Base-by-base conservation (phyloP, 2,888 invertebrate genomes). In the Saturnia japonica region DNA sequence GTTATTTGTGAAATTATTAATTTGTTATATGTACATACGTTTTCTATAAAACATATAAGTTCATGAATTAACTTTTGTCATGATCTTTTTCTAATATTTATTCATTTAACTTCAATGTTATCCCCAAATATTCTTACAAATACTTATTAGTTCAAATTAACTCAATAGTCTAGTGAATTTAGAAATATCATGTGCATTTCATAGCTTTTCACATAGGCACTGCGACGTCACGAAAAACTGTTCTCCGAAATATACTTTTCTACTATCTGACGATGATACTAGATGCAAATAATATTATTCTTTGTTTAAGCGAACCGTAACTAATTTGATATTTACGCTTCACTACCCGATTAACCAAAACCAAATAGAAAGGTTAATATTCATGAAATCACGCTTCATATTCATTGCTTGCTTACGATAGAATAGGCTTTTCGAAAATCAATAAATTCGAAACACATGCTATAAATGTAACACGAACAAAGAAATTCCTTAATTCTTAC, bases 291-390 rank as follows among this genome's bases (percentile, higher is more conserved):
- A 22, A 11, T n/a, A 11, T 22, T 34, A 62, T 62, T 16, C 1
- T 28, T 34, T 25, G 60, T 62, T 28, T 62, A 62, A 62, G 34
- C 19, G 28, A 62, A 34, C 62, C 34, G 62, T 34, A 62, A 62
- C 3, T 62, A 62, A 62, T 62, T 34, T 62, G 62, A 62, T 62
- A 12, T 62, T 28, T 34, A 34, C 62, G 62, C 62, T 28, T 62
- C 62, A 62, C 19, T 62, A 62, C 28, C 19, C 62, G 62, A 34
- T 62, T 62, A 62, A 16, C 34, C 60, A 60, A 60, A 60, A 60
- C 25, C 28, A 25, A 62, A n/a, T 3, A 62, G 28, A 16, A 28
- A 62, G 34, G 62, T 62, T 34, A 62, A 62, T 62, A 62, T 62
- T 62, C 34, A 62, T 62, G 62, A 34, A 62, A 22, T 62, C 62